A percentile compares a stretch with the other conserved stretches of the same genome.
Evolutionary conservation across 2,888 invertebrate genomes (phyloP).

Genomic region (Merodon equestris): DNA sequence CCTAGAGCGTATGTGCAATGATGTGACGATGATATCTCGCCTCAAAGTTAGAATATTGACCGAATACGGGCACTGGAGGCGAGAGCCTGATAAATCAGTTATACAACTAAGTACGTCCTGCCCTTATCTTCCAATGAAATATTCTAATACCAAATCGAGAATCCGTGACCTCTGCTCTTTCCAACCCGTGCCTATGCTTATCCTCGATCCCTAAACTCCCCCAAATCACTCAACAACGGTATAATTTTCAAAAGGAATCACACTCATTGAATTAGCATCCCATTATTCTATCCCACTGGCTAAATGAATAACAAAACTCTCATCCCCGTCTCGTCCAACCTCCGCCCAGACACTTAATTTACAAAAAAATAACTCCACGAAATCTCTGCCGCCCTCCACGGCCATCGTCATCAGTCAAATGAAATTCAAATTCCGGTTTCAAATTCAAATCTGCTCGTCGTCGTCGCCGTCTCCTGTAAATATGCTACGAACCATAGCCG

Average conservation of each 20-base stretch:
- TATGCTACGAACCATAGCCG: slow-evolving; percentile 42
- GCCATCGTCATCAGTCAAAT: slow-evolving; percentile 49
- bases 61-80: too few relatives aligned
- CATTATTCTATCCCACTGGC: slow-evolving; percentile 28
- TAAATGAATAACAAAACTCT: slow-evolving; percentile 15
- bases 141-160: too few relatives aligned
- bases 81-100: too few relatives aligned
- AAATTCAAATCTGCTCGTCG: not conserved
- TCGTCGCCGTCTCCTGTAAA: slow-evolving; percentile 30
- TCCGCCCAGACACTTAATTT: slow-evolving; percentile 35
- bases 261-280: slow-evolving; percentile 20
- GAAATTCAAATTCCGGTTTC: slow-evolving; percentile 42
- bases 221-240: too few relatives aligned
- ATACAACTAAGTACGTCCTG: too few relatives aligned
- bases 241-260: not conserved
- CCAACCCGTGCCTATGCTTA: not conserved
- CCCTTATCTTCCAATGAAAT: too few relatives aligned
- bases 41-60: too few relatives aligned
- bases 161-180: not conserved
- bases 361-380: slow-evolving; percentile 32
- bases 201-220: too few relatives aligned
- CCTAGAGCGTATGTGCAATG: too few relatives aligned
- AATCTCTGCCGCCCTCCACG: slow-evolving; percentile 10
- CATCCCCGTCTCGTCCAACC: slow-evolving; percentile 9
- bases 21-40: too few relatives aligned